Conservation (phyloP, 1,140 invertebrate species). For the Caerostris darwini region DNA sequence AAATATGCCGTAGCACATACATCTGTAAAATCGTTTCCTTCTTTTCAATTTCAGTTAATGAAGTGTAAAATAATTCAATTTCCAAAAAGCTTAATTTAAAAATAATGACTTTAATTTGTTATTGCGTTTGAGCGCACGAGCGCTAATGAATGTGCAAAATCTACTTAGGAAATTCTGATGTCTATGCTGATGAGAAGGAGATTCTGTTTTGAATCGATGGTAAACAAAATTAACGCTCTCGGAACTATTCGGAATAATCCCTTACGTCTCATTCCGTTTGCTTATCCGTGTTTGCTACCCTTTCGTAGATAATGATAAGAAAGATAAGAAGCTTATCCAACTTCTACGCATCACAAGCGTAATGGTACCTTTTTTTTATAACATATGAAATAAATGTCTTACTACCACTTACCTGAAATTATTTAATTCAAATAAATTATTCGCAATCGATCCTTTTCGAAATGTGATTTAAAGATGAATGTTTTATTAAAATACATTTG, state of each 20-base stretch:
- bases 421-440: neutral
- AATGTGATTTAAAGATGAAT: neutral
- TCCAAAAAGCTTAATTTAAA: neutral
- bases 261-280: neutral
- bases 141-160: neutral
- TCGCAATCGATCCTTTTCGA: neutral
- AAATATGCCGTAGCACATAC: too few relatives aligned
- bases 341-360: neutral
- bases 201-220: neutral
- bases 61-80: neutral
- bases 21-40: neutral
- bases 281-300: slow-evolving; percentile 30
- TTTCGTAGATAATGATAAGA: slow-evolving; percentile 6
- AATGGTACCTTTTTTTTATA: neutral
- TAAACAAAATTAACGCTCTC: slow-evolving; percentile 11
- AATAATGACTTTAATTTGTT: neutral
- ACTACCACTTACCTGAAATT: neutral
- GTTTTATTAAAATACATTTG: neutral
- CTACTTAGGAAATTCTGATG: neutral
- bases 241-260: slow-evolving; percentile 22
- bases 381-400: slow-evolving; percentile 2
- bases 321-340: slow-evolving; percentile 24
- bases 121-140: neutral
- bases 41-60: neutral
- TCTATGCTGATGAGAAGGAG: neutral